Evolutionary conservation across 2,113 vertebrate species (phyloP).

Genomic region (Ranitomeya variabilis): DNA sequence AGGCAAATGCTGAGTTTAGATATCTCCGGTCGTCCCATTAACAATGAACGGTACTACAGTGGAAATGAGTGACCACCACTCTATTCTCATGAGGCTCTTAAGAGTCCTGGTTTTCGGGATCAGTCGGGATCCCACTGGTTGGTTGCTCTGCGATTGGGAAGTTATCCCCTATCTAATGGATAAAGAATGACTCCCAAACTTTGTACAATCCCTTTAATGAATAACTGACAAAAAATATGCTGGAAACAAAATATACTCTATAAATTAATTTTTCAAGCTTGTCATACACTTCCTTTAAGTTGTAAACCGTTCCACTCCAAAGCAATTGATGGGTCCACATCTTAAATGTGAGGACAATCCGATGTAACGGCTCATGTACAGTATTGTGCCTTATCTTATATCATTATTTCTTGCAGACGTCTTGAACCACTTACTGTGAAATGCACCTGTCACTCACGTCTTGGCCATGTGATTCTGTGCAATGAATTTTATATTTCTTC

Average conservation of each 20-base stretch:
- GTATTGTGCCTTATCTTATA: not conserved
- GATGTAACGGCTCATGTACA: not conserved
- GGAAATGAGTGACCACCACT: no score
- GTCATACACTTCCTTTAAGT: not conserved
- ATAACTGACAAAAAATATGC: not conserved
- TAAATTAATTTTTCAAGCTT: not conserved
- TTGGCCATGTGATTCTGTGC: not conserved
- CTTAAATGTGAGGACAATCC: not conserved
- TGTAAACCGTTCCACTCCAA: not conserved
- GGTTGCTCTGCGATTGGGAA: no score
- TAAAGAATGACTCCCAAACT: no score
- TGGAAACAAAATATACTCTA: not conserved
- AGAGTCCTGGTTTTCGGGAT: no score
- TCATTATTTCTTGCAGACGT: not conserved
- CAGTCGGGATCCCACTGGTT: no score
- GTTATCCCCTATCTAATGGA: no score
- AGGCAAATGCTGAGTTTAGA: no score
- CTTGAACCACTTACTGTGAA: conserved; percentile 11
- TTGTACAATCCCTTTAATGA: not conserved
- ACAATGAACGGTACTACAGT: no score
- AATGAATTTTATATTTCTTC: not conserved
- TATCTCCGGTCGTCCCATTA: no score
- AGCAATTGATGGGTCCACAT: not conserved
- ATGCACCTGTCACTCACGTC: not conserved
- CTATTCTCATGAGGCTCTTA: no score